phyloP scores from a whole-genome alignment of 2,888 invertebrate species.

The Rhagonycha lutea region DNA sequence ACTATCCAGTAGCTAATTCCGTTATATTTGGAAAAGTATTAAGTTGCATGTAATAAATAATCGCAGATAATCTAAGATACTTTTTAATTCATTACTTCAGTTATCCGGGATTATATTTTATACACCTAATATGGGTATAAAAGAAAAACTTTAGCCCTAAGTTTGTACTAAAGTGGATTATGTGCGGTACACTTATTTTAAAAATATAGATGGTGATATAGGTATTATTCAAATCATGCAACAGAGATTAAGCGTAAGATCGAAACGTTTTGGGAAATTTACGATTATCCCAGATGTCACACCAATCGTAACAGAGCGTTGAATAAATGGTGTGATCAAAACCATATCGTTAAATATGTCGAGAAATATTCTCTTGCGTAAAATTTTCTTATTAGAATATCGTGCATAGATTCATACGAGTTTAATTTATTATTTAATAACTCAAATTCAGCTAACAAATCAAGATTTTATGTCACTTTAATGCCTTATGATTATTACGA shows the following conservation, averaged over 20 bases:
- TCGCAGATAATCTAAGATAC: not conserved
- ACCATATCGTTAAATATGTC: slow-evolving; percentile 3
- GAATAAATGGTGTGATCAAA: slow-evolving; percentile 13
- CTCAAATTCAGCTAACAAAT: not conserved
- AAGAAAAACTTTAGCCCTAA: not conserved
- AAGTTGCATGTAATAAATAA: not conserved
- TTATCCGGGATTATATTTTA: not conserved
- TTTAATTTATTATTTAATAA: not conserved
- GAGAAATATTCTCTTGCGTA: slow-evolving; percentile 5
- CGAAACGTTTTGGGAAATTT: slow-evolving; percentile 18
- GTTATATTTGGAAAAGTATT: not conserved
- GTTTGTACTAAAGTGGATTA: not conserved
- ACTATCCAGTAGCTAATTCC: not conserved
- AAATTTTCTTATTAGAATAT: not conserved
- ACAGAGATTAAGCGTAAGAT: slow-evolving; percentile 13
- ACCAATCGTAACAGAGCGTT: slow-evolving; percentile 10
- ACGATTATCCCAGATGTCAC: slow-evolving; percentile 25
- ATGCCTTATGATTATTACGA: not conserved
- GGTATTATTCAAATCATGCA: slow-evolving; percentile 23
- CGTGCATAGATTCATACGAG: not conserved
- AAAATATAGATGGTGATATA: not conserved
- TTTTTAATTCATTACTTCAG: not conserved
- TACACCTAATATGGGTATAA: not conserved
- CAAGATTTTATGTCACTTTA: not conserved
- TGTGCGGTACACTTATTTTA: not conserved